Percentiles rank a stretch among this genome's conserved stretches.
Conservation (phyloP, 1,140 invertebrate genomes). For the Drosophila quadrilineata region DNA sequence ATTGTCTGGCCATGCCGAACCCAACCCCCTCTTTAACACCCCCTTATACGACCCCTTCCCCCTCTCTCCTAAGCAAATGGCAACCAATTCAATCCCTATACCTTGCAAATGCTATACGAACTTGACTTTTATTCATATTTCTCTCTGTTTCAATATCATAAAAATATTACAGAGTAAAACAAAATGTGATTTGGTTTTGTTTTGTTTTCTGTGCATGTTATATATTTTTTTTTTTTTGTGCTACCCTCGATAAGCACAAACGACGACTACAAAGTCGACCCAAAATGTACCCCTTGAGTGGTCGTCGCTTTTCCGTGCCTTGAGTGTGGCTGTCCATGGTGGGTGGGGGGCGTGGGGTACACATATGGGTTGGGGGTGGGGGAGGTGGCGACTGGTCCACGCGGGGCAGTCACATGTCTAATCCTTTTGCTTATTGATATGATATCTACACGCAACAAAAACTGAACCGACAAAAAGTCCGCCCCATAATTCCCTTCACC, state of each 20-base stretch:
- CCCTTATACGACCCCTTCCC: background rate
- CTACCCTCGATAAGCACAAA: conserved; percentile 60
- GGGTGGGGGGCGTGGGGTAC: background rate
- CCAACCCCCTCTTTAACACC: background rate
- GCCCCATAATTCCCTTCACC: too few species aligned
- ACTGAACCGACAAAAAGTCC: conserved; percentile 20
- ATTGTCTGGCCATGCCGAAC: conserved; percentile 61
- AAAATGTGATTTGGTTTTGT: conserved; percentile 39
- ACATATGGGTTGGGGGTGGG: too few species aligned
- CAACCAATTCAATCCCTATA: too few species aligned
- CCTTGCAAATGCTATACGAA: conserved; percentile 1
- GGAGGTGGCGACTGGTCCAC: conserved; percentile 20
- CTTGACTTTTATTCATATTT: conserved; percentile 71
- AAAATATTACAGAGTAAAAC: conserved; percentile 27
- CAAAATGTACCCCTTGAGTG: conserved; percentile 42
- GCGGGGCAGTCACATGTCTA: conserved; percentile 73
- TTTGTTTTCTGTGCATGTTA: too few species aligned
- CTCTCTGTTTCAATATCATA: conserved; percentile 37
- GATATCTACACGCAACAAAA: conserved; percentile 65
- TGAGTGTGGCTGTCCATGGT: too few species aligned
- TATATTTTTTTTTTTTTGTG: conserved; percentile 16
- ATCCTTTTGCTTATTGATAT: conserved; percentile 80
- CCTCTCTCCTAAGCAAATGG: too few species aligned
- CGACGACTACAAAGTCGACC: conserved; percentile 46
- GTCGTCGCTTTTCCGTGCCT: too few species aligned